Percentiles rank a stretch among this genome's conserved stretches.
Conservation (phyloP, 2,888 invertebrate genomes). For the Onchidella celtica region DNA sequence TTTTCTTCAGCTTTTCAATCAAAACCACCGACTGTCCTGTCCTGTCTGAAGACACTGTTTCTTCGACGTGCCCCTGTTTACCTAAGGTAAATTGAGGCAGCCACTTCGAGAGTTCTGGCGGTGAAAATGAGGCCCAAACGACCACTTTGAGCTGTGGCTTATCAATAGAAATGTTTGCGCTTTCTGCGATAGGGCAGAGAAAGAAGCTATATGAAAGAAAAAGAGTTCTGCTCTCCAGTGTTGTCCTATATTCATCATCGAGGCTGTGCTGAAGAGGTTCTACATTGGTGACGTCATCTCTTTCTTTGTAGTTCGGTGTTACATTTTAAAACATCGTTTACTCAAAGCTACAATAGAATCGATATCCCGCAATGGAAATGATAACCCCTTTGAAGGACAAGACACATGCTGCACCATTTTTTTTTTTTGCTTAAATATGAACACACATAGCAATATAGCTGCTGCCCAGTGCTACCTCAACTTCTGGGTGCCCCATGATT, state of each 20-base stretch:
- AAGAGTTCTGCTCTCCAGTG: background rate
- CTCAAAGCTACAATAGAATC: no score
- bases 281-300: no score
- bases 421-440: no score
- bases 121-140: background rate
- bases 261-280: background rate
- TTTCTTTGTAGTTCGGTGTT: no score
- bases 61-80: background rate
- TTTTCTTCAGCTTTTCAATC: constrained; percentile 19
- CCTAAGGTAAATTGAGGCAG: constrained; percentile 21
- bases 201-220: background rate
- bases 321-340: no score
- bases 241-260: background rate
- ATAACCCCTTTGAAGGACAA: no score
- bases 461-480: no score
- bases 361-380: no score
- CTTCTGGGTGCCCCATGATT: no score
- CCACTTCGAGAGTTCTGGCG: background rate
- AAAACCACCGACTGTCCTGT: constrained; percentile 32
- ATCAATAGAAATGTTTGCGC: constrained; percentile 26
- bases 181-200: background rate
- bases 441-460: no score
- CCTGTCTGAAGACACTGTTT: background rate
- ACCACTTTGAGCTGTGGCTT: constrained; percentile 26
- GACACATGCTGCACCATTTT: no score